Evolutionary conservation across 1,140 invertebrate species (phyloP), one percentile per base, ranked within the genome.

Genomic region (Sitodiplosis mosellana): DNA sequence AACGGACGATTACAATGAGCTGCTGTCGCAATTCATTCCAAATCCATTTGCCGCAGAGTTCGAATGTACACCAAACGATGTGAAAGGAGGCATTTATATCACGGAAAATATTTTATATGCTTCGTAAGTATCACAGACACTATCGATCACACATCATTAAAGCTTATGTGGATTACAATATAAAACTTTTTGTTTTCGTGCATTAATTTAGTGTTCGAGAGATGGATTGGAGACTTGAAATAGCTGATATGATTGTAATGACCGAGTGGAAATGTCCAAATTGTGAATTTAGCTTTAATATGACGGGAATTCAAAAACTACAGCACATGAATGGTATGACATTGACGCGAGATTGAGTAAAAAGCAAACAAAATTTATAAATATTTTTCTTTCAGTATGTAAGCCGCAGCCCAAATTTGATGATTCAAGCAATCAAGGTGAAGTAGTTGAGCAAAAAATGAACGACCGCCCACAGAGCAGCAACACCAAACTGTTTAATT

Each of bases 61-160:
- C 59, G 48, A 64, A 49, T 68, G 75, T 33, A 58, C 65, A 54
- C 59, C 69, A 19, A 73, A 87, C 66, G 50, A 74, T 55, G 71
- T 74, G 54, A 90, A 92, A 68, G 91, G 90, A 17, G 91, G 92
- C 1, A 61, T 87, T 33, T 75, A 77, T 54, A 67, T 95, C 2
- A 84, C 80, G 5, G 77, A 83, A 48, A 85, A 82, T 67, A 72
- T 95, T 14, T 81, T 83, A 45, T 93, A 83, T 64, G 81, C 83
- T 60, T 90, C 90, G 83, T 86, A 70, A 70, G 64, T 68, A 46
- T 49, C 10, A 11, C 14, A 34, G 4, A 11, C 20, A 12, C 12
- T 50, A n/a, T 21, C 14, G 37, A n/a, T 37, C 33, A 10, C 12
- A 12, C 11, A 14, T 48, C 19, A 12, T 15, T 17, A 10, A 18